Conservation (phyloP, 2,888 invertebrate species). For the Rotaria macrura region DNA sequence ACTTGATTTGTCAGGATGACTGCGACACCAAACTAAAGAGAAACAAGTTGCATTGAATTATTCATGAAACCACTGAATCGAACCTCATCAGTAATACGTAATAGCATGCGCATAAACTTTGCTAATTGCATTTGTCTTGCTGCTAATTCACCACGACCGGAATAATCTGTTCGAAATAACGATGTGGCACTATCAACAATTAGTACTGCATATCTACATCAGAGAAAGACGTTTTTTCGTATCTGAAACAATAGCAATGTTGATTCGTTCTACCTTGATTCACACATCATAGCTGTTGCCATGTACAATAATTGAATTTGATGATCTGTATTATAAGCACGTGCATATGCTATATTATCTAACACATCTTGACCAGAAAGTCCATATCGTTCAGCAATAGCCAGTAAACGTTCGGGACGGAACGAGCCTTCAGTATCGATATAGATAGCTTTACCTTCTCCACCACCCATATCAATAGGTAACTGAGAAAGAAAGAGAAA, state of each 20-base stretch:
- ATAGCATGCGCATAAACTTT: slow-evolving; percentile 76
- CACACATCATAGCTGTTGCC: slow-evolving; percentile 95
- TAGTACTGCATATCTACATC: slow-evolving; percentile 70
- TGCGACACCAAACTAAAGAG: slow-evolving; percentile 79
- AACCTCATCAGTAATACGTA: slow-evolving; percentile 82
- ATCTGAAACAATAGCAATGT: not conserved
- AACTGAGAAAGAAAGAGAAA: too few species aligned
- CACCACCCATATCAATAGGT: slow-evolving; percentile 88
- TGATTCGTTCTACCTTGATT: slow-evolving; percentile 52
- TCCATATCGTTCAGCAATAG: slow-evolving; percentile 76
- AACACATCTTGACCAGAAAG: slow-evolving; percentile 75
- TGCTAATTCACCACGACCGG: slow-evolving; percentile 81
- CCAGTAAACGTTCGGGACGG: slow-evolving; percentile 80
- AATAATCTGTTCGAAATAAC: slow-evolving; percentile 81
- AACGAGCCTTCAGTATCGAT: slow-evolving; percentile 97
- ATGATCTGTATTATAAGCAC: slow-evolving; percentile 94
- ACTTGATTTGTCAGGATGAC: slow-evolving; percentile 98
- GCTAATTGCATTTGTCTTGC: slow-evolving; percentile 87
- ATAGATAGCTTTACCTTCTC: slow-evolving; percentile 94
- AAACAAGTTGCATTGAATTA: not conserved
- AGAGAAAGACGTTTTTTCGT: not conserved
- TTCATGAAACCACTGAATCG: slow-evolving; percentile 41
- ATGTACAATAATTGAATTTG: slow-evolving; percentile 78
- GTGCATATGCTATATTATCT: slow-evolving; percentile 89
- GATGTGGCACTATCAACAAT: slow-evolving; percentile 95